These are phyloP conservation scores for Eupithecia dodoneata DNA, from an alignment of 2,888 invertebrate species.

Conservation along the genomic window DNA sequence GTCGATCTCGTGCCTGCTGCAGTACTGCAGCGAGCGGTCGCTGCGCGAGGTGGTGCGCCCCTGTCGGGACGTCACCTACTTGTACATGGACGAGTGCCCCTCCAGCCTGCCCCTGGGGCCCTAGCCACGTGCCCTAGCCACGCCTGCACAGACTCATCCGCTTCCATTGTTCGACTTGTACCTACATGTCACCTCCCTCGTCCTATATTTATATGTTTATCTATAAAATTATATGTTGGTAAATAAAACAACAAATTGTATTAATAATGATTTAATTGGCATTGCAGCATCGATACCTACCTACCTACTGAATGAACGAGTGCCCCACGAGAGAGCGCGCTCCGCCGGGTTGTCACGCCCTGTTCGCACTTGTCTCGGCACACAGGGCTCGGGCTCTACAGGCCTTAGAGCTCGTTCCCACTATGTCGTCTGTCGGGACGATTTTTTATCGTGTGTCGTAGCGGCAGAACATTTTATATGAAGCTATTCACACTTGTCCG, in stretches of 20 bases:
- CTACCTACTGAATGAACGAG: conserved; percentile 19
- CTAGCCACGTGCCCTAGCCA: background rate
- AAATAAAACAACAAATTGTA: conserved; percentile 32
- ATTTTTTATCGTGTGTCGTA: too few relatives aligned
- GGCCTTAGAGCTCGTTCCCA: too few relatives aligned
- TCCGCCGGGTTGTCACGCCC: background rate
- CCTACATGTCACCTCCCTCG: background rate
- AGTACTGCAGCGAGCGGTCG: conserved; percentile 49
- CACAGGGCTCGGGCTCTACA: too few relatives aligned
- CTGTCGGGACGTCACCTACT: conserved; percentile 43
- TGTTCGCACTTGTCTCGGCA: background rate
- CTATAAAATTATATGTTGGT: background rate
- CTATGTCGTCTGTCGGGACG: too few relatives aligned
- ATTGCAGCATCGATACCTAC: conserved; percentile 62
- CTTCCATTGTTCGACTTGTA: background rate
- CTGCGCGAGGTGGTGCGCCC: conserved; percentile 39
- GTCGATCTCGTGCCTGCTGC: conserved; percentile 88
- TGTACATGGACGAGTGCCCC: conserved; percentile 46
- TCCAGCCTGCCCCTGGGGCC: background rate
- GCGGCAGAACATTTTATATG: too few relatives aligned
- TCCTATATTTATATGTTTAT: background rate
- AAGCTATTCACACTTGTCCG: too few relatives aligned
- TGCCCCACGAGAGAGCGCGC: too few relatives aligned
- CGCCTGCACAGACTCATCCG: background rate
- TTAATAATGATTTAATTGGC: conserved; percentile 68